Base-by-base conservation (phyloP, 2,888 invertebrate genomes). In the Deladenus siricidicola region DNA sequence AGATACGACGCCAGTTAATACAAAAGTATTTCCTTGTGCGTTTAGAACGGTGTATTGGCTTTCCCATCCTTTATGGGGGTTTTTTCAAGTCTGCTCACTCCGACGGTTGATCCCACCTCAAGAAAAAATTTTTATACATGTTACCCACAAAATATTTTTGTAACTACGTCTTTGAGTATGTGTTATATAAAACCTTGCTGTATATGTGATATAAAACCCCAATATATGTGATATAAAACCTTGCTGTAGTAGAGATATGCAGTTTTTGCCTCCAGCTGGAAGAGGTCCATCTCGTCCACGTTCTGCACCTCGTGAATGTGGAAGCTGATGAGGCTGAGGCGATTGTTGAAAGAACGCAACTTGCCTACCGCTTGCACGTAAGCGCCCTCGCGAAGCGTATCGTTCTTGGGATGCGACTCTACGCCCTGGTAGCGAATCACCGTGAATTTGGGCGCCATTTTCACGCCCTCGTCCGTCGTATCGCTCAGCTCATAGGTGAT, bases 261-360 rank as follows among this genome's bases (percentile, higher is more conserved):
- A 58, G 58, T 30, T 39, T 48, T 60, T 19, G 52, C 50, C 26
- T 60, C 57, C 29, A 58, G 30, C 14, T 59, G 30, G 10, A 24
- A 58, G 14, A 59, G 26, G n/a, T 24, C 57, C 23, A 59, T 45
- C 19, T 59, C 59, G 21, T 59, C 59, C 2, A 45, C 28, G 26
- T 29, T 50, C 3, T 53, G n/a, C 26, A 34, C 56, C n/a, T 59
- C 54, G 2, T 44, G 39, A 26, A 54, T 59, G 19, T 59, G 54
- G 14, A 59, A 59, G 47, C 59, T 54, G 19, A 59, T 28, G 39
- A 57, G 44, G 23, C 54, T 59, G 23, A 54, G 45, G 4, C 29
- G 52, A 21, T 59, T 44, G 47, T 62, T 62, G 26, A 52, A 60
- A 23, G 60, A 24, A 14, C 62, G 60, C 52, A 61, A 52, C 48